Percentiles rank a stretch among this genome's conserved stretches.
phyloP scores from a whole-genome alignment of 2,888 invertebrate species.

The Plusia festucae region DNA sequence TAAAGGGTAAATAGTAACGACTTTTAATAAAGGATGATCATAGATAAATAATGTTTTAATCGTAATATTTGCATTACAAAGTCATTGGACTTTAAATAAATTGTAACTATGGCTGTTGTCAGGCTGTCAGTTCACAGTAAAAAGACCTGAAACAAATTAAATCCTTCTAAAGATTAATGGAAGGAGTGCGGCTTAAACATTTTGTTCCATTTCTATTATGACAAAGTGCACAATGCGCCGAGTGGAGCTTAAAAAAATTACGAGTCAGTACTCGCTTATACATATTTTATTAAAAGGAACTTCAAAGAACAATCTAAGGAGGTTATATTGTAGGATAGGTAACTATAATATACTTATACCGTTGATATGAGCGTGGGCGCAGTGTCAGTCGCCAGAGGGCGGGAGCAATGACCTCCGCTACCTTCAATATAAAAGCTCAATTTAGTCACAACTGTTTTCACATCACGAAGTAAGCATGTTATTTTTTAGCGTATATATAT shows the following conservation, averaged over 20 bases:
- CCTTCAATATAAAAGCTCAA: slow-evolving; percentile 61
- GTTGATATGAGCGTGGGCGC: slow-evolving; percentile 55
- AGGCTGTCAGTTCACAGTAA: slow-evolving; percentile 4
- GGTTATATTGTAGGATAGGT: slow-evolving; percentile 18
- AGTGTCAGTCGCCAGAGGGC: slow-evolving; percentile 58
- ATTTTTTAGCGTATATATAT: slow-evolving; percentile 57
- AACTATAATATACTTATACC: slow-evolving; percentile 46
- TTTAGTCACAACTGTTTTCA: slow-evolving; percentile 65
- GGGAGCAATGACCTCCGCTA: slow-evolving; percentile 65
- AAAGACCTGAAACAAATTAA: slow-evolving; percentile 36
- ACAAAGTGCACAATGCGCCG: slow-evolving; percentile 52
- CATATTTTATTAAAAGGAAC: slow-evolving; percentile 30
- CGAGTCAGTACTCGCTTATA: slow-evolving; percentile 16
- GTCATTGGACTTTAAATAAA: not conserved
- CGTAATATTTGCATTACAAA: no score
- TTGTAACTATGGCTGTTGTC: not conserved
- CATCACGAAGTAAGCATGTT: slow-evolving; percentile 66
- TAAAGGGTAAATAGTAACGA: no score
- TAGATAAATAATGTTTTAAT: no score
- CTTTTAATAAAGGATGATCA: no score
- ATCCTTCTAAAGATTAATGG: slow-evolving; percentile 44
- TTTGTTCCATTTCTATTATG: slow-evolving; percentile 48
- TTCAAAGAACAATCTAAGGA: slow-evolving; percentile 16
- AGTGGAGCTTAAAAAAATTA: slow-evolving; percentile 57
- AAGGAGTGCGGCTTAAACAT: slow-evolving; percentile 41